phyloP scores from a whole-genome alignment of 2,888 invertebrate species.

The Rosalia funebris region DNA sequence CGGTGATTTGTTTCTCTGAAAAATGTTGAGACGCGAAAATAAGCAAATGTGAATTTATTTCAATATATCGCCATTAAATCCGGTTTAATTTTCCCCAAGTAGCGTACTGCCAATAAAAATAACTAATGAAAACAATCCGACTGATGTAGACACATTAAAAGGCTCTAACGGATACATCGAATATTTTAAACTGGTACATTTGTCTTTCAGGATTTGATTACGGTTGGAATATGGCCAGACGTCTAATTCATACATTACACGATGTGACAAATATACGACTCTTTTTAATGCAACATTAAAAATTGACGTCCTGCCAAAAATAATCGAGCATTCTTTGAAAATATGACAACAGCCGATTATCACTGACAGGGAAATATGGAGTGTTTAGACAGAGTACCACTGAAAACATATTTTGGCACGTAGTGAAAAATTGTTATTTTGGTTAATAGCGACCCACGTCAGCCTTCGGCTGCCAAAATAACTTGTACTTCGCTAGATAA shows the following conservation, averaged over 20 bases:
- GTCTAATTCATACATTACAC: slow-evolving; percentile 1
- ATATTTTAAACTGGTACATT: slow-evolving; percentile 25
- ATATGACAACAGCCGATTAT: slow-evolving; percentile 6
- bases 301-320: slow-evolving; percentile 8
- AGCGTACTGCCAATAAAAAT: slow-evolving; percentile 25
- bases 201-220: slow-evolving; percentile 22
- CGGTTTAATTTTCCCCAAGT: slow-evolving; percentile 12
- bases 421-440: slow-evolving; percentile 20
- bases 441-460: slow-evolving; percentile 12
- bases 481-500: slow-evolving; percentile 3
- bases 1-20: slow-evolving; percentile 19
- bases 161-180: slow-evolving; percentile 26
- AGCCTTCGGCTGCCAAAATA: slow-evolving; percentile 13
- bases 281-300: slow-evolving; percentile 16
- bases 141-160: slow-evolving; percentile 16
- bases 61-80: slow-evolving; percentile 14
- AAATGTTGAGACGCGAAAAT: slow-evolving; percentile 20
- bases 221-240: slow-evolving; percentile 24
- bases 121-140: slow-evolving; percentile 22
- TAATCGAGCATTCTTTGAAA: background rate
- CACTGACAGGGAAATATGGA: slow-evolving; percentile 5
- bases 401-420: slow-evolving; percentile 17
- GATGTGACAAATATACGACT: slow-evolving; percentile 11
- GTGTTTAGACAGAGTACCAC: background rate
- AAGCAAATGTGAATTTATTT: slow-evolving; percentile 23